These are phyloP conservation scores for Pentalonia nigronervosa DNA, from an alignment of 1,140 invertebrate species.

Conservation along the genomic window DNA sequence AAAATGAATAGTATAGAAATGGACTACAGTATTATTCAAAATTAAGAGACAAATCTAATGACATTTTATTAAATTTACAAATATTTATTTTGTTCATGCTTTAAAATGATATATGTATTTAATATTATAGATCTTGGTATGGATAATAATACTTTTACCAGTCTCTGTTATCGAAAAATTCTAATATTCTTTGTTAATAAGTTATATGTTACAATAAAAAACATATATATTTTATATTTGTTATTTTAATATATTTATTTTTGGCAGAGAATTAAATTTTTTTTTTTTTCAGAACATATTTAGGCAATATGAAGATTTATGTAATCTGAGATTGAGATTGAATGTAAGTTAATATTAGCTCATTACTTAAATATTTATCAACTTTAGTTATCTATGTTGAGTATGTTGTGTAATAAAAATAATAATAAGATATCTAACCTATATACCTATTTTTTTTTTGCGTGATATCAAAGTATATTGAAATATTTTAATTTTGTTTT, in stretches of 20 bases:
- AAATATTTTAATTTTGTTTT: not conserved
- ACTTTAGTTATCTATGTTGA: not conserved
- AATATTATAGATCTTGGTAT: not conserved
- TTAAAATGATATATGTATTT: not conserved
- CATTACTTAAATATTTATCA: not conserved
- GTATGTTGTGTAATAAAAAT: not conserved
- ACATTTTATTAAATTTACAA: no score
- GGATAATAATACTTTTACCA: not conserved
- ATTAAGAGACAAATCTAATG: no score
- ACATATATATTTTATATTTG: not conserved
- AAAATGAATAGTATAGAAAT: no score
- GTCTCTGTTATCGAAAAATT: not conserved
- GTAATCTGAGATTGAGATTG: slow-evolving; percentile 58
- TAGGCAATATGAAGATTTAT: slow-evolving; percentile 60
- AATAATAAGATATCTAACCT: not conserved
- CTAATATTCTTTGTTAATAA: not conserved
- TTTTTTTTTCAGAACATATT: slow-evolving; percentile 59
- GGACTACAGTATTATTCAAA: no score
- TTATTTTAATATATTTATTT: not conserved
- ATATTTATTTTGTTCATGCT: not conserved
- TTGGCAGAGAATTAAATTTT: not conserved
- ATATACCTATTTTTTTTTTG: not conserved
- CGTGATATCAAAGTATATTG: not conserved
- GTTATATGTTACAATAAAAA: not conserved
- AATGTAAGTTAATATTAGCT: slow-evolving; percentile 58